Evolutionary conservation across 2,888 invertebrate species (phyloP), one percentile per base, ranked within the genome.

Genomic region (Pristionchus maxplancki): DNA sequence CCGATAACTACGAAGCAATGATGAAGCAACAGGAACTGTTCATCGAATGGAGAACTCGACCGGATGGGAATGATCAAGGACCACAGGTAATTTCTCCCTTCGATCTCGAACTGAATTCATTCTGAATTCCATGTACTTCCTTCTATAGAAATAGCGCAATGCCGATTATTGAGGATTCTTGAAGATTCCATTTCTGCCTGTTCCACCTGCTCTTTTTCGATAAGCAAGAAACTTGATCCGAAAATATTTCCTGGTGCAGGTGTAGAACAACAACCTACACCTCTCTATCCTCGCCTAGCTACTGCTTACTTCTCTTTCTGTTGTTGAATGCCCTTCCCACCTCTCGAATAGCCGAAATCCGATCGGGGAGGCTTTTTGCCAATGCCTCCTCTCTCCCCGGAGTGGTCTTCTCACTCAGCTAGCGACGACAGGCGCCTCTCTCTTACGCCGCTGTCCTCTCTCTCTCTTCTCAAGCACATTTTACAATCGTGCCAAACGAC

Each of bases 1-100:
- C 83, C 53, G 83, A 83, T 13, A 97, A 97, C 15, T 98, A 98
- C 95, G 97, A 98, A 95, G 95, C 98, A 92, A 96, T 98, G 88
- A 96, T 98, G 90, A 97, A 98, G 94, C 98, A 98, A 94, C 98
- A 98, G 95, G 98, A 98, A 95, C 95, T 98, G 93, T 96, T 98
- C 90, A 96, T 98, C 88, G 97, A 97, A 95, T 97, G 97, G 96
- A 78, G 78, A 48, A 78, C 44, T 1, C 40, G 78, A 28, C 78
- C 78, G 9, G 44, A 44, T 3, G 78, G n/a, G 15, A 15, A 97
- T 97, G 95, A 95, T 97, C 90, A 97, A 97, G 95, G 82, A 81
- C n/a, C 64, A 31, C 64, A 67, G 64, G 64, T 67, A 67, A 58
- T 9, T n/a, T n/a, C n/a, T n/a, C n/a, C n/a, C n/a, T n/a, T n/a